phyloP scores from a whole-genome alignment of 2,888 invertebrate genomes.

The Polyploca ridens region DNA sequence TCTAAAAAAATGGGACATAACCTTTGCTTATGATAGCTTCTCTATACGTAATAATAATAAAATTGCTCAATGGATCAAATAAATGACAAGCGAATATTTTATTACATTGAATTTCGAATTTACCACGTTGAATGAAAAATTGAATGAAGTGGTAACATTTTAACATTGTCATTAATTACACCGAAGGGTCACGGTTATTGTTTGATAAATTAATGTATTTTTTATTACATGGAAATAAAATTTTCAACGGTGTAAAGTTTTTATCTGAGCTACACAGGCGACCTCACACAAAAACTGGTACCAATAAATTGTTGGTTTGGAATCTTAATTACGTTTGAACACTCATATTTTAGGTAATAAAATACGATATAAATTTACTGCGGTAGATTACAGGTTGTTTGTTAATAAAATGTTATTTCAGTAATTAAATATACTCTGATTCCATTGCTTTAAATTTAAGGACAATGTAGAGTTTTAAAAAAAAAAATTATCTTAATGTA shows the following conservation, averaged over 20 bases:
- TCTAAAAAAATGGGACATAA: no score
- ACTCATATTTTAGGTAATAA: background rate
- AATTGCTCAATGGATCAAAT: no score
- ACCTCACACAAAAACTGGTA: constrained; percentile 5
- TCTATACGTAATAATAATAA: no score
- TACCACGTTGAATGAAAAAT: background rate
- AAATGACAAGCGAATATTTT: background rate
- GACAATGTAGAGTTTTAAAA: no score
- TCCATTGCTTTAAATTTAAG: no score
- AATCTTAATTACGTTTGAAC: constrained; percentile 6
- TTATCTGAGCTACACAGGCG: background rate
- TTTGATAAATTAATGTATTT: constrained; percentile 2
- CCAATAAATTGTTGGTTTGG: background rate
- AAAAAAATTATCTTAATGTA: no score
- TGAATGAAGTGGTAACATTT: constrained; percentile 1
- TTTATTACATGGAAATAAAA: constrained; percentile 5
- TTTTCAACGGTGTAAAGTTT: background rate
- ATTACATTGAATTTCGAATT: background rate
- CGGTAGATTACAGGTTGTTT: background rate
- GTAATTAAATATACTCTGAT: background rate
- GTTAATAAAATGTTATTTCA: background rate
- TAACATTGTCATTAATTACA: constrained; percentile 5
- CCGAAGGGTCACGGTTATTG: constrained; percentile 5
- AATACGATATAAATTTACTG: background rate
- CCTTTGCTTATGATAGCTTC: no score